Percentiles rank a stretch among this genome's conserved stretches.
Evolutionary conservation across 2,797 vertebrate species (phyloP).

Genomic region (Mareca strepera): DNA sequence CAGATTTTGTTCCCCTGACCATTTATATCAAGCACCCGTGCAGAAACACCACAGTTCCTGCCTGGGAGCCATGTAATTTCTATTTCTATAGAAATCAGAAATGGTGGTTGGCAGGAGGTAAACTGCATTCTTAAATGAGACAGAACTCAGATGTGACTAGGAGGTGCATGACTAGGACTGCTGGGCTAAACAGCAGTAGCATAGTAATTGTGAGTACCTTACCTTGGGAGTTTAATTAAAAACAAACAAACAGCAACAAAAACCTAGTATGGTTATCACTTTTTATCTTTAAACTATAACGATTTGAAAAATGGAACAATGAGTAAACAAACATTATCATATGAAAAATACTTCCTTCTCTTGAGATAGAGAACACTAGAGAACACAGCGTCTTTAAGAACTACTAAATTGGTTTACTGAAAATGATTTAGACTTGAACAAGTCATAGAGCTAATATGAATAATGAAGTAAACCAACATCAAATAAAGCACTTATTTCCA

Average conservation of each 20-base stretch:
- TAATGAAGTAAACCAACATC: background rate
- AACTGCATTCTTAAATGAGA: background rate
- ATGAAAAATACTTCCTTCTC: background rate
- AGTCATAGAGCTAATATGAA: slow-evolving; percentile 11
- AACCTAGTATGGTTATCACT: background rate
- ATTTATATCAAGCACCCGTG: background rate
- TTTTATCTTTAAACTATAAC: slow-evolving; percentile 22
- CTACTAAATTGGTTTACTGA: background rate
- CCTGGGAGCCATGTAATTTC: background rate
- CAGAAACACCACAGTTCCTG: background rate
- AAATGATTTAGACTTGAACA: slow-evolving; percentile 23
- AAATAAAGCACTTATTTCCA: slow-evolving; percentile 1
- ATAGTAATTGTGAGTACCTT: background rate
- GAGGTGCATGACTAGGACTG: background rate
- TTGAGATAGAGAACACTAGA: background rate
- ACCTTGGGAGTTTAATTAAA: background rate
- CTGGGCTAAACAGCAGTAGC: background rate
- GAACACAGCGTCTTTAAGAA: background rate
- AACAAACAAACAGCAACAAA: background rate
- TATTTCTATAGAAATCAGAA: background rate
- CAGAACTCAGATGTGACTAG: background rate
- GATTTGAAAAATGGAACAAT: slow-evolving; percentile 30
- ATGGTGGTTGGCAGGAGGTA: background rate
- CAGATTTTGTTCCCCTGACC: background rate
- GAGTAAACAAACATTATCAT: background rate